These are phyloP conservation scores for Glareola pratincola DNA, from an alignment of 2,113 vertebrate species.

Conservation along the genomic window DNA sequence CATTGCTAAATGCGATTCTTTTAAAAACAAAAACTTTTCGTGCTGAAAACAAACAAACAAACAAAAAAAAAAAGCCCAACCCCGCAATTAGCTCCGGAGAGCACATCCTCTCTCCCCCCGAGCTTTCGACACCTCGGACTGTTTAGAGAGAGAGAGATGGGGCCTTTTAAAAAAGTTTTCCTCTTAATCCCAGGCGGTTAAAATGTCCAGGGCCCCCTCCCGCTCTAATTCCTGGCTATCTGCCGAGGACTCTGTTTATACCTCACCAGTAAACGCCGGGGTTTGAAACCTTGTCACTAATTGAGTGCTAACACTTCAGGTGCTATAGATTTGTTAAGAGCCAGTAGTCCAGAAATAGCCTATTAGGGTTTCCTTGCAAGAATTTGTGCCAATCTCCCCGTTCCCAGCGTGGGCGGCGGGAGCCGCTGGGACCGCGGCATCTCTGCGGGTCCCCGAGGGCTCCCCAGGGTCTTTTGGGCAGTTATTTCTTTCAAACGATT, in stretches of 20 bases:
- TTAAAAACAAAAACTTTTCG: not conserved
- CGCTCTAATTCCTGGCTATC: constrained; percentile 48
- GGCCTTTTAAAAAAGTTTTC: constrained; percentile 51
- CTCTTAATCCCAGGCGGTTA: constrained; percentile 27
- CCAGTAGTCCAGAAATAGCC: constrained; percentile 68
- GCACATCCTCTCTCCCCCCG: not conserved
- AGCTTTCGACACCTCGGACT: constrained; percentile 56
- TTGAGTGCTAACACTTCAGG: constrained; percentile 72
- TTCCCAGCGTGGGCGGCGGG: not conserved
- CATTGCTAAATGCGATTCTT: not conserved
- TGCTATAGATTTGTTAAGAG: constrained; percentile 73
- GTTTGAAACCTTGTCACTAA: constrained; percentile 68
- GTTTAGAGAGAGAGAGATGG: constrained; percentile 22
- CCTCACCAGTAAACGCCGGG: constrained; percentile 47
- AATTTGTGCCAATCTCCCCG: constrained; percentile 9
- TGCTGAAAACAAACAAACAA: not conserved
- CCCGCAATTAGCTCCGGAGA: not conserved
- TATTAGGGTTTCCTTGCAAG: constrained; percentile 59
- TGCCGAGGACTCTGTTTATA: constrained; percentile 66
- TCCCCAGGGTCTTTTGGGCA: not conserved
- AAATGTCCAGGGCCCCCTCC: not conserved
- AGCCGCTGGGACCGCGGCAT: not conserved
- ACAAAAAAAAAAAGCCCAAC: not conserved
- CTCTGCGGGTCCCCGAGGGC: not conserved
- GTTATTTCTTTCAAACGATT: not conserved